Percentiles rank a stretch among this genome's conserved stretches.
Evolutionary conservation across 2,888 invertebrate species (phyloP).

Genomic region (Epinotia ramella): DNA sequence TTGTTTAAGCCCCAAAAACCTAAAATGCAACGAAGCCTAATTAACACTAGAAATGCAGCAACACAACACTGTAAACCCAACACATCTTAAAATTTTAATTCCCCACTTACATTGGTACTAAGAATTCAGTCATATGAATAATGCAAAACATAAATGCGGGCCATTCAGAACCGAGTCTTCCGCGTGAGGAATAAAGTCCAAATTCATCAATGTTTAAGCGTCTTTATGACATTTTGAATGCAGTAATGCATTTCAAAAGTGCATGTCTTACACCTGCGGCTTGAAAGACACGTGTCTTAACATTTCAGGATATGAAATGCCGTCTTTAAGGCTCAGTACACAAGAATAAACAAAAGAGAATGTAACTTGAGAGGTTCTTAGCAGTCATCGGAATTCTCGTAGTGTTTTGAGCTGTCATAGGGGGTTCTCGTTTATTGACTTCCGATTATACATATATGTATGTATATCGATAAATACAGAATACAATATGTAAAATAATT

Average conservation of each 20-base stretch:
- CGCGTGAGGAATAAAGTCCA: background rate
- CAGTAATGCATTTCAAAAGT: slow-evolving; percentile 32
- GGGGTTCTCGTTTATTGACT: too few relatives aligned
- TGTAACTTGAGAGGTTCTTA: too few relatives aligned
- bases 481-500: too few relatives aligned
- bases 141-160: background rate
- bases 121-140: background rate
- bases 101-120: background rate
- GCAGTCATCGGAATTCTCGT: too few relatives aligned
- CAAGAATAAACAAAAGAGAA: background rate
- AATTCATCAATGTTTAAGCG: background rate
- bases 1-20: too few relatives aligned
- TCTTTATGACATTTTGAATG: slow-evolving; percentile 2
- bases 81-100: background rate
- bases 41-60: background rate
- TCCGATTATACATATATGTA: too few relatives aligned
- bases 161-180: background rate
- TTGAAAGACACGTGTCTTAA: slow-evolving; percentile 37
- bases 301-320: slow-evolving; percentile 22
- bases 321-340: background rate
- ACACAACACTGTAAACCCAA: background rate
- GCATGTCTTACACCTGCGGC: slow-evolving; percentile 32
- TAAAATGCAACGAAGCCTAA: too few relatives aligned
- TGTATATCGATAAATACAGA: too few relatives aligned
- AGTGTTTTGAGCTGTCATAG: too few relatives aligned